phyloP scores from a whole-genome alignment of 2,888 invertebrate species.

The Agrochola circellaris region DNA sequence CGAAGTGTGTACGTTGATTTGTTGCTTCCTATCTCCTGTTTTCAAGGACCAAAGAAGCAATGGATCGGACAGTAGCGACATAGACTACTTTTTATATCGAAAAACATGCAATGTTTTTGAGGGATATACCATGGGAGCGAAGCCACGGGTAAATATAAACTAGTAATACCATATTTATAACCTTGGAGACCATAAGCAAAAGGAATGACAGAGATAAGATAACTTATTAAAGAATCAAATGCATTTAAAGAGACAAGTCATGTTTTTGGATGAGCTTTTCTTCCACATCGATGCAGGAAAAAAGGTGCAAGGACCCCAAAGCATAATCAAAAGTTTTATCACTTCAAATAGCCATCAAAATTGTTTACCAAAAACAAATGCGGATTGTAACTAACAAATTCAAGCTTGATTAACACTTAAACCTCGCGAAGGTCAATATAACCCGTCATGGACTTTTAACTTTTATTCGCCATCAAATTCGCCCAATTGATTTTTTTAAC shows the following conservation, averaged over 20 bases:
- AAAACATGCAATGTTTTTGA: neutral
- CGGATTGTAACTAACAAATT: slow-evolving; percentile 1
- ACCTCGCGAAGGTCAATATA: slow-evolving; percentile 10
- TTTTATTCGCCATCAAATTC: slow-evolving; percentile 51
- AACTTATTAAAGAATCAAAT: neutral
- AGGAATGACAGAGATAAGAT: neutral
- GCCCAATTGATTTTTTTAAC: slow-evolving; percentile 58
- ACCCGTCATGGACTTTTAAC: slow-evolving; percentile 7
- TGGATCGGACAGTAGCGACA: neutral
- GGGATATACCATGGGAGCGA: neutral
- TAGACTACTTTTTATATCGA: neutral
- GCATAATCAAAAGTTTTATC: neutral
- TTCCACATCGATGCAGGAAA: neutral
- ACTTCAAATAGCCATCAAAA: slow-evolving; percentile 1
- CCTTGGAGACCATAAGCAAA: neutral
- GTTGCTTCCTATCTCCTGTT: too few species aligned
- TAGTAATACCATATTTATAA: neutral
- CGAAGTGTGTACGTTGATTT: neutral
- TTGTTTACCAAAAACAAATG: slow-evolving; percentile 12
- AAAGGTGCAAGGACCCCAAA: neutral
- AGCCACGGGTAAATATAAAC: neutral
- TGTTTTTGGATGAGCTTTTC: neutral
- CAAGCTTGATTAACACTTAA: slow-evolving; percentile 51
- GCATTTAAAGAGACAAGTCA: too few species aligned
- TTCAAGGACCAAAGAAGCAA: too few species aligned